Conservation (phyloP, 92 coral and sea anemone genomes). For the Actinernus sp. region DNA sequence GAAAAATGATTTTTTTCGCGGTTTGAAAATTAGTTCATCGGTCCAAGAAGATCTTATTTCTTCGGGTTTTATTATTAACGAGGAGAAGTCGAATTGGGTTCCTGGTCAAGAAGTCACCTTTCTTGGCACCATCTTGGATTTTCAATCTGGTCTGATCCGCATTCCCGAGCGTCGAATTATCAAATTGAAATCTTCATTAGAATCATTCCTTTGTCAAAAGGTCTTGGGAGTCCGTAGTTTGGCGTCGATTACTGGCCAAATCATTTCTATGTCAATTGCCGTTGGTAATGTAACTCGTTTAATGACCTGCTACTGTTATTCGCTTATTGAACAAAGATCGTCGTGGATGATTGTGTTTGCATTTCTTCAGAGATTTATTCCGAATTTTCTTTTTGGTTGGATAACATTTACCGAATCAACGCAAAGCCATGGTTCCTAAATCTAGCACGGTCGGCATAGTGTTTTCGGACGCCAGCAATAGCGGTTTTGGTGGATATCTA, state of each 20-base stretch:
- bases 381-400: constrained; percentile 11
- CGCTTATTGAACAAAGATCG: constrained; percentile 36
- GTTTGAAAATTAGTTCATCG: too few relatives aligned
- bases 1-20: too few relatives aligned
- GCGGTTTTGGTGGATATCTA: constrained; percentile 44
- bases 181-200: constrained; percentile 47
- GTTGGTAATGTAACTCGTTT: constrained; percentile 54
- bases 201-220: constrained; percentile 1
- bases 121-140: constrained; percentile 47
- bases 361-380: constrained; percentile 20
- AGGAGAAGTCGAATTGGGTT: constrained; percentile 41
- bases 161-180: constrained; percentile 33
- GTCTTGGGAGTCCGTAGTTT: constrained; percentile 13
- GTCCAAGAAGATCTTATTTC: constrained; percentile 38
- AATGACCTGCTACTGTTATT: constrained; percentile 41
- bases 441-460: constrained; percentile 37
- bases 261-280: constrained; percentile 50
- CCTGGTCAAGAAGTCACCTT: constrained; percentile 39
- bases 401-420: constrained; percentile 5
- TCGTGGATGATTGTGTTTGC: constrained; percentile 28
- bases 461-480: constrained; percentile 46
- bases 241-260: constrained; percentile 57
- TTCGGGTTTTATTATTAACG: constrained; percentile 57
- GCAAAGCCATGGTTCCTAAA: not conserved
- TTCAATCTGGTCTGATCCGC: constrained; percentile 29